phyloP scores from a whole-genome alignment of 1,140 invertebrate genomes.

The Drosophila nannoptera region DNA sequence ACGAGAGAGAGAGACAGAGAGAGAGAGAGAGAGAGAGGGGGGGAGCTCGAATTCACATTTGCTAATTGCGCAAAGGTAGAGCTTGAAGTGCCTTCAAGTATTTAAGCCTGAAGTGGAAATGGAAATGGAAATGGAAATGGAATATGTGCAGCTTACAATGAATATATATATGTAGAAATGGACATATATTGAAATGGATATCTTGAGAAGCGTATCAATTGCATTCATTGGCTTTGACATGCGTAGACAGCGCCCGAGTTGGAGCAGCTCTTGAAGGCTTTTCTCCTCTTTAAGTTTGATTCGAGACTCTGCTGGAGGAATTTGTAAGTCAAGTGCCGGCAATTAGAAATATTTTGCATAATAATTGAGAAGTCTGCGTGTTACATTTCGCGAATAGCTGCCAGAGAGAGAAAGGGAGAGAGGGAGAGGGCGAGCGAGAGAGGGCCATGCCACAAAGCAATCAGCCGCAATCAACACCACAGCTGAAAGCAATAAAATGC shows the following conservation, averaged over 20 bases:
- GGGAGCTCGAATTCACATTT: not conserved
- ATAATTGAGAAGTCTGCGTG: constrained; percentile 16
- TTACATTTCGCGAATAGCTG: constrained; percentile 16
- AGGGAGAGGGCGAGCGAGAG: too few species aligned
- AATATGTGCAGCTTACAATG: not conserved
- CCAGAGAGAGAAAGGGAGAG: not conserved
- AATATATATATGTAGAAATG: too few species aligned
- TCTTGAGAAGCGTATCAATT: too few species aligned
- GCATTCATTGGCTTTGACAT: too few species aligned
- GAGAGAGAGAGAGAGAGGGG: too few species aligned
- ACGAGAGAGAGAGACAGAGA: too few species aligned
- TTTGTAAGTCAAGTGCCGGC: too few species aligned
- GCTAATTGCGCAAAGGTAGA: constrained; percentile 4
- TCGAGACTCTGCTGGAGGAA: too few species aligned
- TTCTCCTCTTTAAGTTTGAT: too few species aligned
- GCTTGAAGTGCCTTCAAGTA: not conserved
- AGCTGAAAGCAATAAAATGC: constrained; percentile 62
- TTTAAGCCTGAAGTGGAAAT: not conserved
- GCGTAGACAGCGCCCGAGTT: too few species aligned
- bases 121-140: not conserved
- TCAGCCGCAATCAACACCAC: constrained; percentile 68
- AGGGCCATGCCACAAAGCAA: constrained; percentile 30
- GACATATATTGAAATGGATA: too few species aligned
- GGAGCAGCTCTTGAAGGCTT: too few species aligned
- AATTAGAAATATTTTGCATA: constrained; percentile 12